Evolutionary conservation across 2,113 vertebrate species (phyloP).

Genomic region (Vanacampus margaritifer): DNA sequence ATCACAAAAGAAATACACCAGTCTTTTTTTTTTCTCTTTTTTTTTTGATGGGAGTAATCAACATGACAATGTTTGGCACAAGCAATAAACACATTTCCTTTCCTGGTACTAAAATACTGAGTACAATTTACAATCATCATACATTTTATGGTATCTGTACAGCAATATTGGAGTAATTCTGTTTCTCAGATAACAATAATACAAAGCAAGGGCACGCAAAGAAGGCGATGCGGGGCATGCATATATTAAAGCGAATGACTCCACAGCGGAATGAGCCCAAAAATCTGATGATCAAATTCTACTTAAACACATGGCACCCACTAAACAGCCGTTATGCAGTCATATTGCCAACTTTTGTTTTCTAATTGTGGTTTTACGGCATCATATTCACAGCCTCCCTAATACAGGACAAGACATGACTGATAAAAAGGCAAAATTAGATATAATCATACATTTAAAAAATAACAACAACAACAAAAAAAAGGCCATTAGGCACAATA

Average conservation of each 20-base stretch:
- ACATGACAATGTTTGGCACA: slow-evolving; percentile 4
- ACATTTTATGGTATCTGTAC: not conserved
- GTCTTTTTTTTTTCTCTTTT: slow-evolving; percentile 8
- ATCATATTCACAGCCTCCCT: not conserved
- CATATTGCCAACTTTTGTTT: slow-evolving; percentile 7
- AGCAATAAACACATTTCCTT: slow-evolving; percentile 4
- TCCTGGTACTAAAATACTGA: not conserved
- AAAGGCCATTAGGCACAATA: too few relatives aligned
- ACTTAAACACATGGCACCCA: slow-evolving; percentile 15
- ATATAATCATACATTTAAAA: not conserved
- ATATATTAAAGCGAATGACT: slow-evolving; percentile 25
- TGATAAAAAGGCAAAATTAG: slow-evolving; percentile 22
- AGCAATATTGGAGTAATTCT: not conserved
- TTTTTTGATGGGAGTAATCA: slow-evolving; percentile 28
- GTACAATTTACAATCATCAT: not conserved
- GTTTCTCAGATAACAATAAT: not conserved
- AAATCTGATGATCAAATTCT: slow-evolving; percentile 16
- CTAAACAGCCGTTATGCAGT: slow-evolving; percentile 17
- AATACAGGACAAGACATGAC: slow-evolving; percentile 4
- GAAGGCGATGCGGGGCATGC: slow-evolving; percentile 9
- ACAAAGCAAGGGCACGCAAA: slow-evolving; percentile 8
- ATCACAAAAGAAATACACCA: slow-evolving; percentile 17
- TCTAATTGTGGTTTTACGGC: slow-evolving; percentile 18
- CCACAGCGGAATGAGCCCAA: slow-evolving; percentile 10
- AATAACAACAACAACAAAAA: not conserved